phyloP scores from a whole-genome alignment of 2,113 vertebrate species.

The Neogale vison region DNA sequence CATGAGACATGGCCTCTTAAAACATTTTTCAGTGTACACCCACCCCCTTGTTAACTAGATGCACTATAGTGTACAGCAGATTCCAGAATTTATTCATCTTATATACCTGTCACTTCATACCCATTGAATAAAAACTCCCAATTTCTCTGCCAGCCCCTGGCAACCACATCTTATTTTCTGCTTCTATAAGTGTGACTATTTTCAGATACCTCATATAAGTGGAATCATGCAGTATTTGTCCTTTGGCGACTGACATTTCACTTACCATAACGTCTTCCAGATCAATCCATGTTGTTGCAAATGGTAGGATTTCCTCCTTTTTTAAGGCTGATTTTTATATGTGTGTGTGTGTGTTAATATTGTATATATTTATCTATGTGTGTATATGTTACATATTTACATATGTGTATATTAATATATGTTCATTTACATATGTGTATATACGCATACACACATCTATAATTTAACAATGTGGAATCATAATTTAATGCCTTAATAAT shows the following conservation, averaged over 20 bases:
- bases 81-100: background rate
- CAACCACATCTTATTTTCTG: background rate
- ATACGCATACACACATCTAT: background rate
- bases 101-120: background rate
- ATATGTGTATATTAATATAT: background rate
- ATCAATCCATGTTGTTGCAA: background rate
- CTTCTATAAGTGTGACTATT: background rate
- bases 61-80: background rate
- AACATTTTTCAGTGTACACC: background rate
- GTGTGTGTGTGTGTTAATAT: background rate
- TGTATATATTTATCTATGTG: background rate
- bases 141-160: background rate
- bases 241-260: background rate
- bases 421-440: background rate
- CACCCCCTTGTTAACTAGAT: background rate
- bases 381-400: background rate
- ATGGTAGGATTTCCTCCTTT: background rate
- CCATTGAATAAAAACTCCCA: background rate
- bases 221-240: background rate
- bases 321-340: background rate
- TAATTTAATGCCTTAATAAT: background rate
- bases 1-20: background rate
- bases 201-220: background rate
- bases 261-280: background rate
- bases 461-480: background rate